Conservation (phyloP, 2,113 vertebrate species). For the Clarias batrachus region DNA sequence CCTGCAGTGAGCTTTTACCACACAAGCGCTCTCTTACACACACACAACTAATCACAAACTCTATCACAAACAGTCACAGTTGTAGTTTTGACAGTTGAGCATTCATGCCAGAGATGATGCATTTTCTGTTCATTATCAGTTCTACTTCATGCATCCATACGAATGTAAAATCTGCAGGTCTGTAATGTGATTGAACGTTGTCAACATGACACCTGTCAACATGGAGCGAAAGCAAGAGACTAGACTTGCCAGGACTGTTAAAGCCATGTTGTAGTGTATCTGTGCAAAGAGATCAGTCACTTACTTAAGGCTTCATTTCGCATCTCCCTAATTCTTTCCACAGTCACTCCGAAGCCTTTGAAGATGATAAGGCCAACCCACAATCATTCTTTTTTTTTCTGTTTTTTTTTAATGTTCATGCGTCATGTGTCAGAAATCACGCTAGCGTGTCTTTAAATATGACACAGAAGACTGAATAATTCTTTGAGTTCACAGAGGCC, state of each 20-base stretch:
- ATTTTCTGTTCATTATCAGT: slow-evolving; percentile 26
- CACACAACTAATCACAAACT: slow-evolving; percentile 23
- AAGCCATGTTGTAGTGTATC: neutral
- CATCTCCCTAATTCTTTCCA: neutral
- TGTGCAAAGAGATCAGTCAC: neutral
- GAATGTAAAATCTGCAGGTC: neutral
- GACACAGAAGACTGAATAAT: neutral
- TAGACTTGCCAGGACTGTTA: neutral
- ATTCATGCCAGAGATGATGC: neutral
- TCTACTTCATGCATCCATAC: slow-evolving; percentile 2
- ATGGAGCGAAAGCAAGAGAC: neutral
- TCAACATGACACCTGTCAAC: slow-evolving; percentile 1
- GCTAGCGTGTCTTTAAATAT: neutral
- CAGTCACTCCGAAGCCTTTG: neutral
- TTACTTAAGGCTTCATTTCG: neutral
- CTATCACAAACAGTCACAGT: slow-evolving; percentile 28
- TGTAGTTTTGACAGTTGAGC: slow-evolving; percentile 42
- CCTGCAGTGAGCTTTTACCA: slow-evolving; percentile 51
- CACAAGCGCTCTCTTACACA: slow-evolving; percentile 36
- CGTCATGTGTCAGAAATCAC: neutral
- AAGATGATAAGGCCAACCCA: neutral
- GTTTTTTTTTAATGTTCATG: too few species aligned
- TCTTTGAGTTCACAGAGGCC: neutral
- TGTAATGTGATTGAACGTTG: neutral
- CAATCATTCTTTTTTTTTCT: neutral